Evolutionary conservation across 2,797 vertebrate genomes (phyloP), one percentile per base, ranked within the genome.

Genomic region (Poliocrania exsul): DNA sequence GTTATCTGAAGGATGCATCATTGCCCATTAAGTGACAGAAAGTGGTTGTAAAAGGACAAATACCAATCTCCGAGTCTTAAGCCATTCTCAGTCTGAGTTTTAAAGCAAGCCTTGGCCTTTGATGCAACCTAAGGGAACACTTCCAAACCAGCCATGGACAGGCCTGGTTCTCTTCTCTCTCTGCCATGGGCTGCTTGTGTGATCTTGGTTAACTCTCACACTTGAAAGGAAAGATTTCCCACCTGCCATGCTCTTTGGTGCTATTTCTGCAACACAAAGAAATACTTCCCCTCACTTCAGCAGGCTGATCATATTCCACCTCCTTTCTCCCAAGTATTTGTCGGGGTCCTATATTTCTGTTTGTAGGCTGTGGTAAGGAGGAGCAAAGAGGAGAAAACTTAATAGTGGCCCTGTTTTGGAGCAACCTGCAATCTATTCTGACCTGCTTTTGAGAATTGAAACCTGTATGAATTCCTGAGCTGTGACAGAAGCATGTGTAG

Each of bases 391-490:
- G 46, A 88, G 61, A 81, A 92, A 64, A 53, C 16, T 38, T 71
- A 87, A 40, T 67, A 70, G 69, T 31, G 47, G 33, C 56, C 37
- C 71, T 50, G 69, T 87, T 92, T 93, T 83, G 65, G 75, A 78
- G 47, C 50, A 91, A 81, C 65, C 29, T 78, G 65, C 72, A 78
- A 44, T 88, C 85, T 91, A 81, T 94, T 81, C 79, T 90, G 75
- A 92, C 88, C 82, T 94, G 66, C 88, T 95, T 84, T 93, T 84
- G 75, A 65, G 62, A 88, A 49, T 7, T 92, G 86, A 93, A 86
- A 81, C 88, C 65, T 91, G 50, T 81, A 54, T 86, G 90, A 95
- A 94, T 95, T 95, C 96, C 92, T 94, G 90, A 95, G 50, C 77
- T 92, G 70, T 88, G 87, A 92, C 94, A 93, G 83, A 19, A 91